A percentile compares a stretch with the other conserved stretches of the same genome.
Conservation (phyloP, 2,888 invertebrate species). For the Nesidiocoris tenuis region DNA sequence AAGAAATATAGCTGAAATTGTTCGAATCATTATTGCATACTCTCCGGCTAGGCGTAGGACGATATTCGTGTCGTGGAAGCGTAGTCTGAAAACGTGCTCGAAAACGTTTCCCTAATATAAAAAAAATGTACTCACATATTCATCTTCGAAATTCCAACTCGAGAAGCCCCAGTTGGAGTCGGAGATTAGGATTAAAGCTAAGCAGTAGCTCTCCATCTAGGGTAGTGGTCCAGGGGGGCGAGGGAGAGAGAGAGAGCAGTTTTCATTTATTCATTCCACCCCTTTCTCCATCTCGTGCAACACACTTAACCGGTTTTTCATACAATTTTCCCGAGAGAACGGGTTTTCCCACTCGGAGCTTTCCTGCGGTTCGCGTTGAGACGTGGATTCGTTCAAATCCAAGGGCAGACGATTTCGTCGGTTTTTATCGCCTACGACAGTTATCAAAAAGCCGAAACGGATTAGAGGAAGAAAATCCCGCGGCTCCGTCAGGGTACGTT, state of each 20-base stretch:
- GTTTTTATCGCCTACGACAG: neutral
- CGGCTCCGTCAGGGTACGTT: too few species aligned
- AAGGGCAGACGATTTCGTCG: neutral
- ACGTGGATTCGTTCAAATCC: neutral
- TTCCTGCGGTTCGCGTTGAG: neutral
- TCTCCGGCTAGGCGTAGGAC: too few species aligned
- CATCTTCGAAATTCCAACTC: neutral
- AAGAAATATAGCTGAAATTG: too few species aligned
- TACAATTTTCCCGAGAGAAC: neutral
- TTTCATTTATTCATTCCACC: neutral
- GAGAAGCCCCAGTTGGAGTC: neutral
- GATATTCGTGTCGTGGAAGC: too few species aligned
- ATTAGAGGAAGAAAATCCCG: neutral
- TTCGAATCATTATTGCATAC: too few species aligned
- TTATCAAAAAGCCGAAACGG: neutral
- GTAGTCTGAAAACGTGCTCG: too few species aligned
- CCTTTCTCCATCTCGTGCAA: neutral
- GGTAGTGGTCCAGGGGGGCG: too few species aligned
- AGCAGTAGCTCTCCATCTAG: neutral
- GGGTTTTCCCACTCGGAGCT: neutral
- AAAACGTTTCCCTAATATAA: too few species aligned
- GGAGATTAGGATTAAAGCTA: neutral
- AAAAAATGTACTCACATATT: neutral
- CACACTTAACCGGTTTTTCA: neutral
- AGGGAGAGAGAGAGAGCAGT: neutral